These are phyloP conservation scores for Apis dorsata DNA, from an alignment of 1,140 invertebrate species.

Conservation along the genomic window DNA sequence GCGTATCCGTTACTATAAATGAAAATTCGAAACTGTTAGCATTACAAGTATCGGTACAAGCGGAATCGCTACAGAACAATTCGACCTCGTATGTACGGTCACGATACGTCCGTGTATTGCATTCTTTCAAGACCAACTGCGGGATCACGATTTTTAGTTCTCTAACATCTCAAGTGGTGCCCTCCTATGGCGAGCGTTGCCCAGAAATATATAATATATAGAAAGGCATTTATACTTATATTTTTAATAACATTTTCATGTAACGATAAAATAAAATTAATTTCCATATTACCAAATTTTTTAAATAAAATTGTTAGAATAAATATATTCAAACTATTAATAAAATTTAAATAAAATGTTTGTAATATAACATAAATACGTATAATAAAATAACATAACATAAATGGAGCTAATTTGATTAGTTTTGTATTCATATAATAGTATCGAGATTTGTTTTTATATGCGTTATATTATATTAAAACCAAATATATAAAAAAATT, in stretches of 20 bases:
- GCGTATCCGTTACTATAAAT: constrained; percentile 4
- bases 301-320: not conserved
- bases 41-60: constrained; percentile 13
- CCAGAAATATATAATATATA: not conserved
- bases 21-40: constrained; percentile 21
- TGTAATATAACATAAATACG: no score
- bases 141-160: constrained; percentile 25
- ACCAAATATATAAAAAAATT: no score
- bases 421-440: no score
- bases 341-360: not conserved
- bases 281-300: no score
- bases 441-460: no score
- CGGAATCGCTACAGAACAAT: constrained; percentile 32
- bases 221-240: not conserved
- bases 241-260: not conserved
- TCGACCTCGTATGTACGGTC: constrained; percentile 8
- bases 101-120: constrained; percentile 44
- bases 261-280: not conserved
- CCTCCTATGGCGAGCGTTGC: not conserved
- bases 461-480: no score
- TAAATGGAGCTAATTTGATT: no score
- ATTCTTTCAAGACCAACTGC: constrained; percentile 52
- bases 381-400: no score
- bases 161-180: constrained; percentile 16
- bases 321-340: not conserved